Conservation (phyloP, 1,140 invertebrate genomes). For the Hycleus cichorii region DNA sequence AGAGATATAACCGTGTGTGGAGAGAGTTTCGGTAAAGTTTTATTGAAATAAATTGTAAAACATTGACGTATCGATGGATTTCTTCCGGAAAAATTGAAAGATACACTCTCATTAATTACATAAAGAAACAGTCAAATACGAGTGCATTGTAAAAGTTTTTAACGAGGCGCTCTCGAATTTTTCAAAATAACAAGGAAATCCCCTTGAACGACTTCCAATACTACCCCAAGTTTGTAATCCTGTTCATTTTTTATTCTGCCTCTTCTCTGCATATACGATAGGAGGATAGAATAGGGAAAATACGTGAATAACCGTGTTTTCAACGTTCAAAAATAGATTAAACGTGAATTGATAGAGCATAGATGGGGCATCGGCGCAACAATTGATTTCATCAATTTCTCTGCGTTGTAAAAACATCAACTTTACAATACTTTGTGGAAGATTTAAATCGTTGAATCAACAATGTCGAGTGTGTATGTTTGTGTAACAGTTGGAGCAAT, state of each 20-base stretch:
- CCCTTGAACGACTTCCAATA: constrained; percentile 8
- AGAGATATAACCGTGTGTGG: constrained; percentile 16
- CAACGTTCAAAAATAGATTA: constrained; percentile 9
- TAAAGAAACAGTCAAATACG: constrained; percentile 1
- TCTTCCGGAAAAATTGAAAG: background rate
- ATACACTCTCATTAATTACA: too few relatives aligned
- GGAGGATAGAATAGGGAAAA: too few relatives aligned
- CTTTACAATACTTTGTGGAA: too few relatives aligned
- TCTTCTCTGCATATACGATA: too few relatives aligned
- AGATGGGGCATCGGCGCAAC: constrained; percentile 7
- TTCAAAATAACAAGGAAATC: constrained; percentile 10
- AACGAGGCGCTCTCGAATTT: constrained; percentile 7
- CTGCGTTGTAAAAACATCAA: too few relatives aligned
- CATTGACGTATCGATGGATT: constrained; percentile 2
- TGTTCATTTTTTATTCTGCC: constrained; percentile 14
- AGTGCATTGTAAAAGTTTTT: constrained; percentile 8
- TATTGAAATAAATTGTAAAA: constrained; percentile 21
- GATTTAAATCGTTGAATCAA: too few relatives aligned
- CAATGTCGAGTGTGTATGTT: too few relatives aligned
- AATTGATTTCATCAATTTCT: background rate
- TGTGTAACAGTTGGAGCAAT: too few relatives aligned
- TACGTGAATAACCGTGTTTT: too few relatives aligned
- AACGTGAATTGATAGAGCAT: constrained; percentile 9
- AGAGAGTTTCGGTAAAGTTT: constrained; percentile 16
- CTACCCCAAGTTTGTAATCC: constrained; percentile 1